Base-by-base conservation (phyloP, 1,140 invertebrate species). In the Matsumurasca onukii region DNA sequence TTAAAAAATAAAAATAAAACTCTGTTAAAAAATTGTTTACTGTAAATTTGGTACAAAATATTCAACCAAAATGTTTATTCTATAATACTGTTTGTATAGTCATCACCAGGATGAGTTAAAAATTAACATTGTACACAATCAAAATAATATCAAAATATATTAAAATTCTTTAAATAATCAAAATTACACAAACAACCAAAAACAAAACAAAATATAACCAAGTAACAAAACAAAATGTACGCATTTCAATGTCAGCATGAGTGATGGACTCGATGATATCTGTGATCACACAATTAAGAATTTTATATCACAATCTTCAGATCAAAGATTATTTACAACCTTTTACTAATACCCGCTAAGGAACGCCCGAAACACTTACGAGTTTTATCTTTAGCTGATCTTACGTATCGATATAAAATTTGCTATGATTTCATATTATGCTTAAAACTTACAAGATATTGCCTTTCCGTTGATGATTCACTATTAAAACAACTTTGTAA, bases 291-390 rank as follows among this genome's bases (percentile, higher is more conserved):
- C n/a, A n/a, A n/a, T n/a, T n/a, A n/a, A n/a, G n/a, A n/a, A n/a
- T n/a, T n/a, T 39, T 39, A 39, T 39, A 39, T 39, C 34, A 39
- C 34, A 39, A 39, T 39, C 34, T 39, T 39, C 34, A 39, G 34
- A 39, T 39, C 34, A 9, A 39, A 39, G 17, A 39, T 39, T 39
- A 39, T 39, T 39, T 39, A 39, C 34, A 39, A 39, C 34, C 34
- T 39, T 39, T n/a, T n/a, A n/a, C n/a, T n/a, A n/a, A n/a, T n/a
- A n/a, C n/a, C n/a, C n/a, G n/a, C n/a, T n/a, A n/a, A n/a, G n/a
- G n/a, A n/a, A n/a, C n/a, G n/a, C n/a, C n/a, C n/a, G n/a, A n/a
- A n/a, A n/a, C n/a, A n/a, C n/a, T n/a, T n/a, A n/a, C n/a, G n/a
- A n/a, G n/a, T n/a, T n/a, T n/a, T n/a, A n/a, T n/a, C n/a, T n/a